phyloP scores from a whole-genome alignment of 2,113 vertebrate genomes.

The Rattus rattus region DNA sequence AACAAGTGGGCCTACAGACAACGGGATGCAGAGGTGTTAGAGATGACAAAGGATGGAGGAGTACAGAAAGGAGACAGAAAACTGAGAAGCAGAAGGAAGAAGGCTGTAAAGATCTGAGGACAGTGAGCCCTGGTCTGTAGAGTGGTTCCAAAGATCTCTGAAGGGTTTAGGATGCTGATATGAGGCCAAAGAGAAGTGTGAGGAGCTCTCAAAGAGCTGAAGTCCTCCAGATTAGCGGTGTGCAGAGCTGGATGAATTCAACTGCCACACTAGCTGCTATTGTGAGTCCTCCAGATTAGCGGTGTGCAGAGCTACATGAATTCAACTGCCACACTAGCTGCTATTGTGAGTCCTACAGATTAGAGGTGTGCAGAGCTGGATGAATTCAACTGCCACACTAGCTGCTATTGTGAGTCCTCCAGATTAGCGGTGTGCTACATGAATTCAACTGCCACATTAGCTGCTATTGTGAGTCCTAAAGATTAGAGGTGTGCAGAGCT shows the following conservation, averaged over 20 bases:
- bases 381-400: background rate
- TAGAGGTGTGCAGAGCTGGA: background rate
- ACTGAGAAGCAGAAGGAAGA: background rate
- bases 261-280: background rate
- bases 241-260: background rate
- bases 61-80: too few species aligned
- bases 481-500: background rate
- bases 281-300: too few species aligned
- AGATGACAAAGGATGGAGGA: background rate
- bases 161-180: background rate
- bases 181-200: background rate
- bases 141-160: background rate
- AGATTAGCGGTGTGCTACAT: background rate
- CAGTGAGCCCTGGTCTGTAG: background rate
- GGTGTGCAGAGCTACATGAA: background rate
- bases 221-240: background rate
- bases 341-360: too few species aligned
- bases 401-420: too few species aligned
- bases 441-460: background rate
- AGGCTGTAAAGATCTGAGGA: background rate
- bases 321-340: background rate
- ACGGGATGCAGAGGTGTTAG: background rate
- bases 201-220: background rate
- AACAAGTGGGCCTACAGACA: background rate
- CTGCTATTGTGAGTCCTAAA: too few species aligned